Evolutionary conservation across 1,140 invertebrate species (phyloP).

Genomic region (Nephotettix cincticeps): DNA sequence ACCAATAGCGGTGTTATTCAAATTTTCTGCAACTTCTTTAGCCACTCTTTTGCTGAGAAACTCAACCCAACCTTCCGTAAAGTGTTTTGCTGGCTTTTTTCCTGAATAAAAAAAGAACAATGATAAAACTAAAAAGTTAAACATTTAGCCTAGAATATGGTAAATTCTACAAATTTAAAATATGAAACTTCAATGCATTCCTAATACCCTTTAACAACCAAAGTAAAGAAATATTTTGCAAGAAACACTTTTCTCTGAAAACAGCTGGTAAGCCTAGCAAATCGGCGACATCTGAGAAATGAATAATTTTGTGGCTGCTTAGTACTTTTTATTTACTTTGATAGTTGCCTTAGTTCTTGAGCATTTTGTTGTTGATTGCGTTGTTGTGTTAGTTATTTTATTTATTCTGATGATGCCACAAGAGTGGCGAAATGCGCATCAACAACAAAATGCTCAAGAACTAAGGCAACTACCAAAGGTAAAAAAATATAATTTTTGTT

Average conservation of each 20-base stretch:
- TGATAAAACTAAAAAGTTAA: background rate
- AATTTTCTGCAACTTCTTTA: constrained; percentile 73
- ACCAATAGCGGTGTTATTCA: constrained; percentile 90
- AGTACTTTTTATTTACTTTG: too few relatives aligned
- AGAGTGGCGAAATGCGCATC: too few relatives aligned
- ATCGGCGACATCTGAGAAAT: too few relatives aligned
- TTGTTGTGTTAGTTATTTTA: too few relatives aligned
- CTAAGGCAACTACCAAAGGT: too few relatives aligned
- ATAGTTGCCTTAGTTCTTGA: too few relatives aligned
- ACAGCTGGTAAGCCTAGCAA: background rate
- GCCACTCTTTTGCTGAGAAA: constrained; percentile 88
- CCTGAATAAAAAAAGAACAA: constrained; percentile 13
- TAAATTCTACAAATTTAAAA: background rate
- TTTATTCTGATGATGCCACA: too few relatives aligned
- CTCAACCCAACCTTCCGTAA: constrained; percentile 96
- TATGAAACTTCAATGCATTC: background rate
- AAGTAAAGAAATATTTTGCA: background rate
- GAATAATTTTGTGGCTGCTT: too few relatives aligned
- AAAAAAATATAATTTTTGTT: too few relatives aligned
- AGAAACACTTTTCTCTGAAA: background rate
- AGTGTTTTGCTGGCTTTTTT: constrained; percentile 56
- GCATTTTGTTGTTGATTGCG: too few relatives aligned
- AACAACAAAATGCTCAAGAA: too few relatives aligned
- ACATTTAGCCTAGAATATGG: background rate
- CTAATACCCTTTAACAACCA: background rate